Base-by-base conservation (phyloP, 2,888 invertebrate genomes). In the Leuctra nigra region DNA sequence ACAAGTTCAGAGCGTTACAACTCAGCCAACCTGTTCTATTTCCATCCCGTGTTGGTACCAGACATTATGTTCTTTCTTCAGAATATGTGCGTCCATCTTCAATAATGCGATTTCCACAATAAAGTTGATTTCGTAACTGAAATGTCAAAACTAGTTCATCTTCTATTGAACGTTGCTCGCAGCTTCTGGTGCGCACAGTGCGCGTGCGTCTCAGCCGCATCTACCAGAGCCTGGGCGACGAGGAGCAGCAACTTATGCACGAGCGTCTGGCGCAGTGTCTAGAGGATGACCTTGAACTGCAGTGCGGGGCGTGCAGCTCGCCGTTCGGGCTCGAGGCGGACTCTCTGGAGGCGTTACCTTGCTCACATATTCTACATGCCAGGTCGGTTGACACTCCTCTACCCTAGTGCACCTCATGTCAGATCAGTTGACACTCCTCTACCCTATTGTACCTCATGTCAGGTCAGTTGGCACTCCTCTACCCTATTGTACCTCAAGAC, bases 341-440 rank as follows among this genome's bases (percentile, higher is more conserved):
- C 65, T 81, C 82, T 14, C 75, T 92, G 41, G 91, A 91, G 64
- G 86, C 88, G 14, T 73, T 92, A 63, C 89, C 91, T 2, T 93
- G 92, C 73, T 85, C 90, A 2, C 92, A 92, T 69, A 90, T 92
- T 63, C 79, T 91, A 48, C 92, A 92, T 68, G 84, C 88, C 41
- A 84, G 87, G 89, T 88, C 70, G 62, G 58, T 11, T 6, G 7
- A 11, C 29, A 29, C 7, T 29, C 29, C 89, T 91, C 2, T 93
- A 92, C 73, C 85, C 90, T 2, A 92, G 92, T 69, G 90, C 92
- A 63, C 79, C 91, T 48, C 92, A 92, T 68, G 84, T 88, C 41
- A 84, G 87, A 89, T 88, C 70, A 62, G 58, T 11, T 6, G 7
- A 11, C 29, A 29, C 7, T 29, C 29, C 89, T 91, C 2, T 93